These are phyloP conservation scores for Betta splendens DNA, from an alignment of 2,797 vertebrate genomes.

Conservation along the genomic window DNA sequence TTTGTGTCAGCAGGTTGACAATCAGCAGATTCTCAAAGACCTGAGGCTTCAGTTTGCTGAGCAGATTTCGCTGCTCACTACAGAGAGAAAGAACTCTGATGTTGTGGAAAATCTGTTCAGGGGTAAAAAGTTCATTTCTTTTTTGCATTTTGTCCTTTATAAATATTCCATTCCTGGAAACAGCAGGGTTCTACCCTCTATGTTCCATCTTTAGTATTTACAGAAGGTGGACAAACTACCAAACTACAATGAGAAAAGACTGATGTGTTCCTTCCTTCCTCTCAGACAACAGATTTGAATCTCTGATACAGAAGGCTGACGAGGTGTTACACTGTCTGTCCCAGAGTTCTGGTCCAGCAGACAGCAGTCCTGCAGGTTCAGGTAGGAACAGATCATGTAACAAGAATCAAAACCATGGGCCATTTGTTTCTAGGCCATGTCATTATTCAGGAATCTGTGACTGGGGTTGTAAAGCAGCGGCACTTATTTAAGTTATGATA, in stretches of 20 bases:
- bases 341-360: slow-evolving; percentile 22
- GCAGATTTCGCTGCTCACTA: slow-evolving; percentile 53
- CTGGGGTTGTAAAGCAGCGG: too few relatives aligned
- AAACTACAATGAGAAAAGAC: too few relatives aligned
- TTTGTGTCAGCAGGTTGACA: slow-evolving; percentile 28
- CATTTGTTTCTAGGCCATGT: neutral
- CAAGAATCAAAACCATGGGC: neutral
- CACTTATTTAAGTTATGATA: too few relatives aligned
- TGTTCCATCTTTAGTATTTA: too few relatives aligned
- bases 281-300: slow-evolving; percentile 57
- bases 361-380: slow-evolving; percentile 6
- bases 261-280: neutral
- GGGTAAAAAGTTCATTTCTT: slow-evolving; percentile 36
- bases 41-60: slow-evolving; percentile 66
- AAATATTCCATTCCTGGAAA: too few relatives aligned
- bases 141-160: too few relatives aligned
- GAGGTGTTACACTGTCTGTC: slow-evolving; percentile 67
- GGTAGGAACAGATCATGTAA: slow-evolving; percentile 19
- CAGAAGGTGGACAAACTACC: too few relatives aligned
- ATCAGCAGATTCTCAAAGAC: slow-evolving; percentile 44
- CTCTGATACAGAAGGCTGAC: slow-evolving; percentile 80
- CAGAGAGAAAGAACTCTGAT: slow-evolving; percentile 23
- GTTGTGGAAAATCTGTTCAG: slow-evolving; percentile 16
- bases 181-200: too few relatives aligned
- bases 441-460: too few relatives aligned